Percentiles rank a stretch among this genome's conserved stretches.
Conservation (phyloP, 2,113 vertebrate species). For the Mormyrus iriodes region DNA sequence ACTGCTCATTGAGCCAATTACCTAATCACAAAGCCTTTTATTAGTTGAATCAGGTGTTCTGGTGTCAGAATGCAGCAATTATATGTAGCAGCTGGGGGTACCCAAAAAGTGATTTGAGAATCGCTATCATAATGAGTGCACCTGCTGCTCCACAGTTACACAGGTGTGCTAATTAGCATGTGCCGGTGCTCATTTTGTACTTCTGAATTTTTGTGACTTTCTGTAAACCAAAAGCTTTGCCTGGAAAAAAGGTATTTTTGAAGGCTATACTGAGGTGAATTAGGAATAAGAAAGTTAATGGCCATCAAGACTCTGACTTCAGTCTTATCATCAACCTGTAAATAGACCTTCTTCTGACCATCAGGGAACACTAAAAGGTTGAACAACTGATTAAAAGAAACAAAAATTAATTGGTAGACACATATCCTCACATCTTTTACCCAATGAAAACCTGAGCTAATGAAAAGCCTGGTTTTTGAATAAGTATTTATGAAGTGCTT, state of each 20-base stretch:
- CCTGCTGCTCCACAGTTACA: slow-evolving; percentile 11
- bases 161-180: background rate
- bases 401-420: background rate
- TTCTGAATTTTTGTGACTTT: background rate
- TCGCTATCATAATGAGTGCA: background rate
- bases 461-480: background rate
- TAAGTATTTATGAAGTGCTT: no score
- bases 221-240: background rate
- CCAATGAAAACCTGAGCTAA: background rate
- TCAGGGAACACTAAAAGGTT: background rate
- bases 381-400: background rate
- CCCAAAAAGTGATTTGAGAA: background rate
- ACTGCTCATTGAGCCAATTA: background rate
- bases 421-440: background rate
- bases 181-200: background rate
- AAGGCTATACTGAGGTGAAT: background rate
- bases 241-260: background rate
- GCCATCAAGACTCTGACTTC: background rate
- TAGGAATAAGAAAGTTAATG: background rate
- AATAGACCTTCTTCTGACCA: background rate
- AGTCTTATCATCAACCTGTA: background rate
- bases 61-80: background rate
- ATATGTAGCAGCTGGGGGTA: background rate
- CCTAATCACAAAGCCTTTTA: background rate
- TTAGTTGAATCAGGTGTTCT: background rate